These are phyloP conservation scores for Pseudochirops corinnae DNA, from an alignment of 2,797 vertebrate genomes.

Conservation along the genomic window DNA sequence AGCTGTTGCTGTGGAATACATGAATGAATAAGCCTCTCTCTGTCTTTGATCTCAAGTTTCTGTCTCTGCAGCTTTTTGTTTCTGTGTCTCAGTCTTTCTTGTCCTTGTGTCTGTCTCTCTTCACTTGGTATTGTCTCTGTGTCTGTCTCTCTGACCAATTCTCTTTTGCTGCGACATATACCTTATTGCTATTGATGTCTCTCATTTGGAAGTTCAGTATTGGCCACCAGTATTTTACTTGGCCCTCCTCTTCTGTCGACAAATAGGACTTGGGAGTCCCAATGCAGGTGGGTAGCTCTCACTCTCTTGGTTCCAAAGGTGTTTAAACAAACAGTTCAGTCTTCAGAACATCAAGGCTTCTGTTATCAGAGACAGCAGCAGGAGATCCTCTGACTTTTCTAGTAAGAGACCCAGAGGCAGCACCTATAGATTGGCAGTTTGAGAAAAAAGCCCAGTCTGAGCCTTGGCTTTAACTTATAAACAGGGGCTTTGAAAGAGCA, in stretches of 20 bases:
- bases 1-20: neutral
- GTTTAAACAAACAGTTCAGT: constrained; percentile 72
- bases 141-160: neutral
- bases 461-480: constrained; percentile 82
- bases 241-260: constrained; percentile 20
- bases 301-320: constrained; percentile 65
- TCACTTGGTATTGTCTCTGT: no score
- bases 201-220: neutral
- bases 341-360: constrained; percentile 76
- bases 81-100: neutral
- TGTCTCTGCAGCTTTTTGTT: neutral
- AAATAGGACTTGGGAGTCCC: neutral
- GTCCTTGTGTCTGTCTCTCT: neutral
- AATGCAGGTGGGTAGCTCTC: constrained; percentile 19
- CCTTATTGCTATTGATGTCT: neutral
- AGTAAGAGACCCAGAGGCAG: constrained; percentile 62
- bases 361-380: constrained; percentile 75
- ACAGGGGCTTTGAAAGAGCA: constrained; percentile 83
- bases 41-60: neutral
- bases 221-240: neutral
- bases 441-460: constrained; percentile 71
- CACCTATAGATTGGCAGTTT: constrained; percentile 68
- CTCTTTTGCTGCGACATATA: neutral
- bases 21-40: neutral
- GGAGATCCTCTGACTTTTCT: constrained; percentile 65